A percentile compares a stretch with the other conserved stretches of the same genome.
Evolutionary conservation across 1,140 invertebrate species (phyloP).

Genomic region (Pseudoatta argentina): DNA sequence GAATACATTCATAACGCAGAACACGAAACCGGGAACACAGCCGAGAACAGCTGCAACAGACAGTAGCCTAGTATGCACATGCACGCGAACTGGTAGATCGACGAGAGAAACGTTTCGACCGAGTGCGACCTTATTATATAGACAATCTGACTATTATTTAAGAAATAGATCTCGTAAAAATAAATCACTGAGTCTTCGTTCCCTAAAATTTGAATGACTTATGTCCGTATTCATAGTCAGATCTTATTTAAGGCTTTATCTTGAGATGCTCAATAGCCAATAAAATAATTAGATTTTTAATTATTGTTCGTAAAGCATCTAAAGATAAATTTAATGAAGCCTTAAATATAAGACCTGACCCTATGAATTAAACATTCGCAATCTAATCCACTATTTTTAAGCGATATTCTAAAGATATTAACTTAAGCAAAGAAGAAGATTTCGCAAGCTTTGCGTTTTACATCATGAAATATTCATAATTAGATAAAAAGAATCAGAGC

Average conservation of each 20-base stretch:
- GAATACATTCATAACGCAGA: constrained; percentile 54
- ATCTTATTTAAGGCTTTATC: too few relatives aligned
- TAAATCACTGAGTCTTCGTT: not conserved
- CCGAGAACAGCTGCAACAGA: constrained; percentile 61
- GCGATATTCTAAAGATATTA: not conserved
- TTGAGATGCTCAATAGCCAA: too few relatives aligned
- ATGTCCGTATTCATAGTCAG: too few relatives aligned
- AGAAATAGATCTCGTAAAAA: not conserved
- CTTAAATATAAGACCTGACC: too few relatives aligned
- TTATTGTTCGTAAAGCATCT: too few relatives aligned
- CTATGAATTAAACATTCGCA: not conserved
- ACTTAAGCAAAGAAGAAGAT: not conserved
- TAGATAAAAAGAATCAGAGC: not conserved
- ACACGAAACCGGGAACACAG: constrained; percentile 49
- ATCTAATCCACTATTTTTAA: not conserved
- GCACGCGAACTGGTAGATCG: constrained; percentile 10
- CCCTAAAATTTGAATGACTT: not conserved
- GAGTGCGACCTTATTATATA: constrained; percentile 30
- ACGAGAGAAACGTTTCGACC: constrained; percentile 24
- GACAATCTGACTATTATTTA: not conserved
- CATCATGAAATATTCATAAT: constrained; percentile 1
- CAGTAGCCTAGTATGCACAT: constrained; percentile 21
- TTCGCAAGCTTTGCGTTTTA: not conserved
- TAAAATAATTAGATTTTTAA: too few relatives aligned
- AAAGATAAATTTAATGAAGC: too few relatives aligned